Conservation (phyloP, 2,797 vertebrate genomes). For the Zonotrichia albicollis region DNA sequence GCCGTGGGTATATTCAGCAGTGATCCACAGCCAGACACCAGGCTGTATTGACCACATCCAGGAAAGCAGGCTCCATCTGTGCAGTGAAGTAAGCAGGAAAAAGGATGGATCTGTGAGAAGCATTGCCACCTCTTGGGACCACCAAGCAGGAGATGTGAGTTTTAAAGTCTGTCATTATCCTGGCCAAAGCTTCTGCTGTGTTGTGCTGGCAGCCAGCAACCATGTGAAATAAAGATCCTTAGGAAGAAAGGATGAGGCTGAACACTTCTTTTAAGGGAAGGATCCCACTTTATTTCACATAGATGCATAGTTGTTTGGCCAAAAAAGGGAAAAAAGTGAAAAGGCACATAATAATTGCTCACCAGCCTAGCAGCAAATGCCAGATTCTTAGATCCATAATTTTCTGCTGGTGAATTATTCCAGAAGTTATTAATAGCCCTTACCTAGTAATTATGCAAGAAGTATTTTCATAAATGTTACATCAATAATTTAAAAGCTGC, state of each 20-base stretch:
- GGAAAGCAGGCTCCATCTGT: not conserved
- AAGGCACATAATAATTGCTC: not conserved
- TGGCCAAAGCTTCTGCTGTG: not conserved
- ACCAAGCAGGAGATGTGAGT: not conserved
- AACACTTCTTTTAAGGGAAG: not conserved
- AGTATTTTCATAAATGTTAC: constrained; percentile 5
- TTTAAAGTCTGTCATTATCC: not conserved
- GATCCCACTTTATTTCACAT: not conserved
- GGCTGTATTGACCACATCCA: not conserved
- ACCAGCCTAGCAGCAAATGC: not conserved
- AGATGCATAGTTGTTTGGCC: not conserved
- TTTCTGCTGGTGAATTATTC: not conserved
- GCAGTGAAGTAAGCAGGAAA: not conserved
- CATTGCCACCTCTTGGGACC: not conserved
- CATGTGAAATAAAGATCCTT: not conserved
- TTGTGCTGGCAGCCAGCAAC: not conserved
- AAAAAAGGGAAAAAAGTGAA: not conserved
- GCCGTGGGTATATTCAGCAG: not conserved
- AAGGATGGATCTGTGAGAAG: not conserved
- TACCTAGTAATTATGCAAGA: not conserved
- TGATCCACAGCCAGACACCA: not conserved
- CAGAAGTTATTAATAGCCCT: not conserved
- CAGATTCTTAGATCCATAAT: constrained; percentile 1
- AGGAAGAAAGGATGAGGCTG: not conserved
- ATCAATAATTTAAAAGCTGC: constrained; percentile 7